Evolutionary conservation across 1,140 invertebrate genomes (phyloP).

Genomic region (fruit fly (Drosophila melanogaster)): Release_6_plus_ISO1_MT NC_004354.4:2713501-2714000

Average conservation of each 20-base stretch:
- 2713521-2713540: conserved; percentile 96
- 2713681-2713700: conserved; percentile 99
- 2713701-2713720: conserved; percentile 99
- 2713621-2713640: conserved; percentile 86
- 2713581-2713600: conserved; percentile 99
- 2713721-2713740: conserved; percentile 98
- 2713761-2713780: neutral
- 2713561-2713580: conserved; percentile 97
- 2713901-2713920: neutral
- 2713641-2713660: conserved; percentile 6
- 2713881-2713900: neutral
- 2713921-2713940: neutral
- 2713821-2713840: neutral
- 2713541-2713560: conserved; percentile 99
- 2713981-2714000: neutral
- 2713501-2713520: conserved; percentile 99
- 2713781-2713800: neutral
- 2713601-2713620: conserved; percentile 98
- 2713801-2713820: neutral
- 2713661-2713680: conserved; percentile 89
- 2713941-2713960: neutral
- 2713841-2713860: neutral
- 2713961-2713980: neutral
- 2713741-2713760: conserved; percentile 85
- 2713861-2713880: neutral